Evolutionary conservation across 1,140 invertebrate genomes (phyloP).

Genomic region (Bombus confusus): DNA sequence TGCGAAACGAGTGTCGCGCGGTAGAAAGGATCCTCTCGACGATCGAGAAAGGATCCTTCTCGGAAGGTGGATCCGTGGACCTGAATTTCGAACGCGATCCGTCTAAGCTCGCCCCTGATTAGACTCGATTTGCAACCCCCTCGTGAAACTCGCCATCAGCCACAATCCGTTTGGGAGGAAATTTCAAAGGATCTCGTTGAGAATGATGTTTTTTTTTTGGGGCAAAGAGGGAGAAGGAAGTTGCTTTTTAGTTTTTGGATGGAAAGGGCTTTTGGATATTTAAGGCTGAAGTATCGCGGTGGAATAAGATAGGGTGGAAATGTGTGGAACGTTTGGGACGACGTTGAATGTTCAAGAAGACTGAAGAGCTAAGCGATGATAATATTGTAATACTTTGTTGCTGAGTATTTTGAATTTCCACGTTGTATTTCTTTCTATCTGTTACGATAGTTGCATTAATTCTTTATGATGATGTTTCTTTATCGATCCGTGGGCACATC

Average conservation of each 20-base stretch:
- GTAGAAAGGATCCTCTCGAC: constrained; percentile 48
- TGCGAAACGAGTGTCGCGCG: constrained; percentile 58
- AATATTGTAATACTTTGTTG: no score
- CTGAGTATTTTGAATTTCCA: no score
- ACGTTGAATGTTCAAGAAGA: background rate
- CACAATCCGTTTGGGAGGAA: background rate
- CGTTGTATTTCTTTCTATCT: no score
- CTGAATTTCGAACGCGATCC: constrained; percentile 31
- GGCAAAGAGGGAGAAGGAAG: background rate
- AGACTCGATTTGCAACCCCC: constrained; percentile 40
- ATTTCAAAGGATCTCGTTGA: background rate
- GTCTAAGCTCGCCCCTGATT: constrained; percentile 53
- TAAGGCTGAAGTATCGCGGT: no score
- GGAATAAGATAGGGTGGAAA: background rate
- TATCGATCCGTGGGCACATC: no score
- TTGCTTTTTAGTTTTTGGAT: background rate
- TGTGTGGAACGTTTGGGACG: background rate
- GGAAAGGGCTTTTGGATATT: background rate
- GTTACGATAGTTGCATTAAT: no score
- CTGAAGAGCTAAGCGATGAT: no score
- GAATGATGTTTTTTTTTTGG: background rate
- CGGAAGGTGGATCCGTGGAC: constrained; percentile 25
- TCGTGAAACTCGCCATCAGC: background rate
- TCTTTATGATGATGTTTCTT: no score
- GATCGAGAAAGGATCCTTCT: constrained; percentile 57